Evolutionary conservation across 2,888 invertebrate species (phyloP).

Genomic region (Nudaria mundana): DNA sequence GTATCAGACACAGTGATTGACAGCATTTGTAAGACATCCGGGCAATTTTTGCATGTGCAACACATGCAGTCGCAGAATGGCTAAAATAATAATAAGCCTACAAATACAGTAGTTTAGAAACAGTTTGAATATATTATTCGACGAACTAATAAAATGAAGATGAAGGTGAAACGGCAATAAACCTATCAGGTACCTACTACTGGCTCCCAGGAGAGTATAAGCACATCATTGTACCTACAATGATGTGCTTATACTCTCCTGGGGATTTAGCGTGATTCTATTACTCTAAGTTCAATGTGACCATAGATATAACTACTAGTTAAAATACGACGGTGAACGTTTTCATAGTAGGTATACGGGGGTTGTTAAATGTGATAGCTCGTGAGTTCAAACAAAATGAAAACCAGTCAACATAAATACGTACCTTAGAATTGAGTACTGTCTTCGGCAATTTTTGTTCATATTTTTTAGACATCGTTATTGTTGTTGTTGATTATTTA

Average conservation of each 20-base stretch:
- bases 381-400: neutral
- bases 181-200: neutral
- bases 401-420: neutral
- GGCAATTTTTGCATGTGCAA: slow-evolving; percentile 42
- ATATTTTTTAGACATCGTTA: neutral
- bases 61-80: slow-evolving; percentile 46
- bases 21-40: slow-evolving; percentile 40
- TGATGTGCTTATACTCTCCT: too few species aligned
- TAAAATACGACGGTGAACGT: too few species aligned
- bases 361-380: neutral
- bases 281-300: too few species aligned
- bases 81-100: slow-evolving; percentile 38
- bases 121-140: too few species aligned
- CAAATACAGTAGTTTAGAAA: too few species aligned
- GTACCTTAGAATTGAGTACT: slow-evolving; percentile 1
- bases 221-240: too few species aligned
- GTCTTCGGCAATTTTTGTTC: neutral
- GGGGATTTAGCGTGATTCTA: too few species aligned
- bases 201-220: too few species aligned
- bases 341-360: neutral
- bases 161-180: too few species aligned
- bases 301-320: too few species aligned
- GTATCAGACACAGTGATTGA: slow-evolving; percentile 36
- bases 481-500: neutral
- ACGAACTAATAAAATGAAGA: too few species aligned